Evolutionary conservation across 2,113 vertebrate genomes (phyloP).

Genomic region (Malurus elegans): DNA sequence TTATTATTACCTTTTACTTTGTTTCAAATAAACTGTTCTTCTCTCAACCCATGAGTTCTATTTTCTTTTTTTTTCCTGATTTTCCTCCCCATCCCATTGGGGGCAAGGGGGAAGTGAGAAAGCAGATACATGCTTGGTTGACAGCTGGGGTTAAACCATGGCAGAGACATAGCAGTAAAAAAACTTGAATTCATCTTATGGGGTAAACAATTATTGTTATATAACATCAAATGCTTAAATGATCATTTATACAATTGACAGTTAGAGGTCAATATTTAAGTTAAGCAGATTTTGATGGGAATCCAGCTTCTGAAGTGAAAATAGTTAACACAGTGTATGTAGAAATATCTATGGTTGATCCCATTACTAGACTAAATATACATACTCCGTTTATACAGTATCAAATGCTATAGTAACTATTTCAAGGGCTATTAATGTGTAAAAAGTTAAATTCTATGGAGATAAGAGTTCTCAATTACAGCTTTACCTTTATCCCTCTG

Average conservation of each 20-base stretch:
- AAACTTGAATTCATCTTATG: neutral
- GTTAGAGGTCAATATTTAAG: neutral
- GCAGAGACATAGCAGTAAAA: neutral
- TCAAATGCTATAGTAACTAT: neutral
- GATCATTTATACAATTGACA: neutral
- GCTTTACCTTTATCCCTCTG: conserved; percentile 90
- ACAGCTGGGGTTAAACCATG: neutral
- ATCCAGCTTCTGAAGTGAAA: neutral
- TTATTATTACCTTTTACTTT: neutral
- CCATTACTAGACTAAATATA: neutral
- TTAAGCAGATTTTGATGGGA: neutral
- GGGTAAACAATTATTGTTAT: neutral
- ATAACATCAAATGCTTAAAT: neutral
- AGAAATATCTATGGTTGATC: neutral
- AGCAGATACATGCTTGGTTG: neutral
- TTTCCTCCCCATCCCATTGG: neutral
- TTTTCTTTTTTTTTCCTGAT: neutral
- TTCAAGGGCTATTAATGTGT: neutral
- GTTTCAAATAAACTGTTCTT: neutral
- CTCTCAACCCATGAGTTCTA: neutral
- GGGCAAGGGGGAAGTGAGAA: neutral
- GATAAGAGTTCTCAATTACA: neutral
- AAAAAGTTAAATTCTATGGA: neutral
- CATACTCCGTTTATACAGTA: neutral
- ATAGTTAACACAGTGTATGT: neutral